Percentiles rank a stretch among this genome's conserved stretches.
Evolutionary conservation across 2,113 vertebrate genomes (phyloP).

Genomic region (Platysteira castanea): DNA sequence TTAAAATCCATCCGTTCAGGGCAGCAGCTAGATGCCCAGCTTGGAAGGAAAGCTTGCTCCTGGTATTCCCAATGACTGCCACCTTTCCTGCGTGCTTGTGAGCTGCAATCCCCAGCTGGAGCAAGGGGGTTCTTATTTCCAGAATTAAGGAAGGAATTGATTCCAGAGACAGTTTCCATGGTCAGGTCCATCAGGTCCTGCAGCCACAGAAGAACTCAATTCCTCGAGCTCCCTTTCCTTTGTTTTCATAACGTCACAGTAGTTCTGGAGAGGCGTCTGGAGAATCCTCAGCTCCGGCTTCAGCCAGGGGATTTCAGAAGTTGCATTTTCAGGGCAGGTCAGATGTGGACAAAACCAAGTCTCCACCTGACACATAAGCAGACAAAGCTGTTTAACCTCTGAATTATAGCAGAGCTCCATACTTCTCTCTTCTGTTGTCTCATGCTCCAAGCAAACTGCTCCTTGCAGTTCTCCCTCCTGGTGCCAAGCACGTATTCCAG

Average conservation of each 20-base stretch:
- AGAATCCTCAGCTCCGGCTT: conserved; percentile 22
- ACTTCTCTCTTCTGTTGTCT: conserved; percentile 32
- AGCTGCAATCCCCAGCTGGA: background rate
- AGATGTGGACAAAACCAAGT: conserved; percentile 37
- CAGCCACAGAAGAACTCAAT: conserved; percentile 25
- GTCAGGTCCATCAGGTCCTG: conserved; percentile 29
- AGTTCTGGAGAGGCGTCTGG: conserved; percentile 50
- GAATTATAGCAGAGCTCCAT: conserved; percentile 38
- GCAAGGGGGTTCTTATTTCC: conserved; percentile 9
- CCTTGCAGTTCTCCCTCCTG: conserved; percentile 43
- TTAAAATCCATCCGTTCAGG: background rate
- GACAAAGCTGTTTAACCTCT: conserved; percentile 45
- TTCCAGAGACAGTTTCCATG: background rate
- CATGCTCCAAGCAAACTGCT: conserved; percentile 28
- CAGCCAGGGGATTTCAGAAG: conserved; percentile 2
- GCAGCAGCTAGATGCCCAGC: background rate
- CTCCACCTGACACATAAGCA: conserved; percentile 47
- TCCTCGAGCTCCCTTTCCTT: conserved; percentile 38
- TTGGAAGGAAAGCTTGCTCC: conserved; percentile 12
- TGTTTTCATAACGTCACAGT: background rate
- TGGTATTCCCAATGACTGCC: background rate
- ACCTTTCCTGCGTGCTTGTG: background rate
- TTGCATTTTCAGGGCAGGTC: conserved; percentile 47
- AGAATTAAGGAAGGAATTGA: background rate
- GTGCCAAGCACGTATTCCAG: conserved; percentile 48